Conservation (phyloP, 2,888 invertebrate species). For the Tiliacea aurago region DNA sequence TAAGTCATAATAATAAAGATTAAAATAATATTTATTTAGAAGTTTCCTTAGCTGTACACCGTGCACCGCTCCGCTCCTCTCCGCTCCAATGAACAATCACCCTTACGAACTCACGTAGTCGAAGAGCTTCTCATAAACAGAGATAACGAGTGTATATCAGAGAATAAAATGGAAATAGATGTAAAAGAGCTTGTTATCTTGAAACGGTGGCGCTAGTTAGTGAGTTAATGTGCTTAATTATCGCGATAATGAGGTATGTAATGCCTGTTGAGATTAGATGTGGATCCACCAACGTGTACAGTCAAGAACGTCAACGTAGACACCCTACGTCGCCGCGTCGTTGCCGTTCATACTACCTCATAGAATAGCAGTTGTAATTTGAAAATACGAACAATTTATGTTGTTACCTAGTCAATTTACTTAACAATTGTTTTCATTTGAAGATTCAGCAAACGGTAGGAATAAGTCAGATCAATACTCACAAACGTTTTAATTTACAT, state of each 20-base stretch:
- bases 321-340: too few relatives aligned
- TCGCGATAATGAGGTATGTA: conserved; percentile 43
- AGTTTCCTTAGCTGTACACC: too few relatives aligned
- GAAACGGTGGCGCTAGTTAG: conserved; percentile 24
- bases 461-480: neutral
- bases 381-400: neutral
- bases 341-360: neutral
- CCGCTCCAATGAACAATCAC: conserved; percentile 12
- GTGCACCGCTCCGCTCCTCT: neutral
- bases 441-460: conserved; percentile 10
- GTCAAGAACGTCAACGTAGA: neutral
- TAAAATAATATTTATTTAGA: too few relatives aligned
- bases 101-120: conserved; percentile 47
- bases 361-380: neutral
- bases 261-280: conserved; percentile 44
- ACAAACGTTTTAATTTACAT: neutral
- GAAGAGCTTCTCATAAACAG: conserved; percentile 33
- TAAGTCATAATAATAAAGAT: too few relatives aligned
- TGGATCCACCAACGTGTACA: conserved; percentile 18
- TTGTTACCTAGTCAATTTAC: neutral
- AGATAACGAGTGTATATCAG: conserved; percentile 55
- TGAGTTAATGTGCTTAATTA: conserved; percentile 38
- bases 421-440: neutral
- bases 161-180: conserved; percentile 56
- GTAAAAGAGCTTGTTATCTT: conserved; percentile 58